phyloP scores from a whole-genome alignment of 2,113 vertebrate genomes.

The Piprites chloris region DNA sequence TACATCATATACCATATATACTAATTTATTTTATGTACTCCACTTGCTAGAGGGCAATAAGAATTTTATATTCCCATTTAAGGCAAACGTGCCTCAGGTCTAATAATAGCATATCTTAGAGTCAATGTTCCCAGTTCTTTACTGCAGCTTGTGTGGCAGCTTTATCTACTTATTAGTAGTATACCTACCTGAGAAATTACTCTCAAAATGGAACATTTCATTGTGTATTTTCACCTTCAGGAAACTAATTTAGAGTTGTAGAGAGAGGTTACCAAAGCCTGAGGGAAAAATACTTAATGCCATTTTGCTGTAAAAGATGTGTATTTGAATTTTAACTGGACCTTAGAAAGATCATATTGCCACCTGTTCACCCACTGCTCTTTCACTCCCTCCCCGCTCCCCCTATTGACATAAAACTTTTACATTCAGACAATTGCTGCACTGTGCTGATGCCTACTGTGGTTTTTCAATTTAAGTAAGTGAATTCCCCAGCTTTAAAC shows the following conservation, averaged over 20 bases:
- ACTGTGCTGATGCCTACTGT: neutral
- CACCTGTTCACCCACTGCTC: neutral
- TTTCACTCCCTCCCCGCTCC: neutral
- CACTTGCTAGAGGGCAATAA: neutral
- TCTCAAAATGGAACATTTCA: neutral
- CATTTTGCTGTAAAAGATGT: neutral
- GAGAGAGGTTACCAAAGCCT: neutral
- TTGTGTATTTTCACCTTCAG: neutral
- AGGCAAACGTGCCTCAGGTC: neutral
- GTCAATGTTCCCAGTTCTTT: neutral
- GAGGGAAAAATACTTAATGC: neutral
- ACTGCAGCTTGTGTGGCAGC: neutral
- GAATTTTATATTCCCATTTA: neutral
- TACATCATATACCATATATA: neutral
- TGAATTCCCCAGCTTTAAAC: neutral
- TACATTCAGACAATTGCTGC: neutral
- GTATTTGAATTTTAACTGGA: neutral
- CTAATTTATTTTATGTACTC: neutral
- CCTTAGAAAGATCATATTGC: neutral
- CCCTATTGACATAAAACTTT: neutral
- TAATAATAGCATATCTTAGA: neutral
- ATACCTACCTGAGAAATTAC: neutral
- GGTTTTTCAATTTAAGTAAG: neutral
- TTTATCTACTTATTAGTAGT: slow-evolving; percentile 22
- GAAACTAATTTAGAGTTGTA: neutral